Percentiles rank a stretch among this genome's conserved stretches.
Conservation (phyloP, 1,140 invertebrate species). For the Drosophila sturtevanti region DNA sequence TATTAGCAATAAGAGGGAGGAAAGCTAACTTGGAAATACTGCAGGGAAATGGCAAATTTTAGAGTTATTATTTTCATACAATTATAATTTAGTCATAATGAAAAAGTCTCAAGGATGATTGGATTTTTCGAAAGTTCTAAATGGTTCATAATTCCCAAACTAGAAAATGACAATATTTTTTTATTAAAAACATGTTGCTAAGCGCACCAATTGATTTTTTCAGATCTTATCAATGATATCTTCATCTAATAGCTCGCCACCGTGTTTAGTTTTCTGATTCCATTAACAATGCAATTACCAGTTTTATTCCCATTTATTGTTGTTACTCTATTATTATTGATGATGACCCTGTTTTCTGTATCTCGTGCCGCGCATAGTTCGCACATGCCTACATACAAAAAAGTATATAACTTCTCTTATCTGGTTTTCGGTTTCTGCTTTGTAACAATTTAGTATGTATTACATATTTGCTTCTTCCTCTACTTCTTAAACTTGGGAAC, state of each 20-base stretch:
- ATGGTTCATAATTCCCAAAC: not conserved
- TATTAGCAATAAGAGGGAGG: not conserved
- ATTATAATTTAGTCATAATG: too few species aligned
- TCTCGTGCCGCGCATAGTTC: constrained; percentile 46
- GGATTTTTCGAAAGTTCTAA: too few species aligned
- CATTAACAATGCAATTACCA: not conserved
- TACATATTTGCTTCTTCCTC: constrained; percentile 55
- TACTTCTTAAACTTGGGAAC: constrained; percentile 60
- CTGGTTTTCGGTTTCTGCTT: constrained; percentile 61
- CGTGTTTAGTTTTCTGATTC: not conserved
- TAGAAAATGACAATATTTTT: not conserved
- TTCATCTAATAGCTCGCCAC: not conserved
- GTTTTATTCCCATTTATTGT: constrained; percentile 3
- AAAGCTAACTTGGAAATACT: not conserved
- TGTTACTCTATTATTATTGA: not conserved
- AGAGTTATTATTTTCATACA: too few species aligned
- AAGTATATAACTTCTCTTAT: constrained; percentile 23
- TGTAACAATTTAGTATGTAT: constrained; percentile 61
- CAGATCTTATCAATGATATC: not conserved
- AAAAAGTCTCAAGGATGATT: too few species aligned
- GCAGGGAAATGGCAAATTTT: too few species aligned
- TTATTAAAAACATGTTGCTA: not conserved
- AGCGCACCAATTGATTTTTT: not conserved
- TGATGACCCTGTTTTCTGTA: constrained; percentile 19
- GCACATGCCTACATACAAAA: constrained; percentile 58